Evolutionary conservation across 2,797 vertebrate species (phyloP).

Genomic region (Hapalemur alaotrensis): DNA sequence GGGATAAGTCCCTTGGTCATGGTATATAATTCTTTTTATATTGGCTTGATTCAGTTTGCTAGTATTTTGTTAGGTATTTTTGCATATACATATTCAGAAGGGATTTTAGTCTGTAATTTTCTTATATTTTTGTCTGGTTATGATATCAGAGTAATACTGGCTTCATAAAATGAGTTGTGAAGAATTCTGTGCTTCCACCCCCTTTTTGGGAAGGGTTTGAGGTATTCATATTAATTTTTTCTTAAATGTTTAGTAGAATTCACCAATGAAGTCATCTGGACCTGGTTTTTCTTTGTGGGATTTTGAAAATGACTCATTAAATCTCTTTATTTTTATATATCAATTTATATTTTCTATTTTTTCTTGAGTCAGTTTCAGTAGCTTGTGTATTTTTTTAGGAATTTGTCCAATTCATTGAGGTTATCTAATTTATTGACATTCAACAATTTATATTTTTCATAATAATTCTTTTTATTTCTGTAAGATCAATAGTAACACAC

Average conservation of each 20-base stretch:
- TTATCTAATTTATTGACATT: neutral
- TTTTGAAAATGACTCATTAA: neutral
- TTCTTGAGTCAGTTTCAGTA: neutral
- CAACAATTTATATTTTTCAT: neutral
- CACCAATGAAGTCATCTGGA: neutral
- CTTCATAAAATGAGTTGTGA: neutral
- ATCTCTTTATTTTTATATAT: neutral
- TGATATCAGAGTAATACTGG: neutral
- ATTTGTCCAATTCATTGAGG: neutral
- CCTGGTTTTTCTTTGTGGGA: neutral
- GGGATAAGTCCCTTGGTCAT: neutral
- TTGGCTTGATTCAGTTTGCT: neutral
- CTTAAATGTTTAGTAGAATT: neutral
- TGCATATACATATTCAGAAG: neutral
- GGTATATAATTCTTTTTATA: neutral
- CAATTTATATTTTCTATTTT: neutral
- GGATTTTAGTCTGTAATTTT: neutral
- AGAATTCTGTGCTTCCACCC: neutral
- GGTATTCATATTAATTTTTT: neutral
- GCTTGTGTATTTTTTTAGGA: neutral
- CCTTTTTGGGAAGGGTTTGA: neutral
- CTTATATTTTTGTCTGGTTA: neutral
- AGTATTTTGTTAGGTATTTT: neutral
- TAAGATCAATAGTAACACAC: neutral
- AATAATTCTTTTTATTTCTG: neutral